Evolutionary conservation across 1,140 invertebrate species (phyloP).

Genomic region (Oscheius sp.): DNA sequence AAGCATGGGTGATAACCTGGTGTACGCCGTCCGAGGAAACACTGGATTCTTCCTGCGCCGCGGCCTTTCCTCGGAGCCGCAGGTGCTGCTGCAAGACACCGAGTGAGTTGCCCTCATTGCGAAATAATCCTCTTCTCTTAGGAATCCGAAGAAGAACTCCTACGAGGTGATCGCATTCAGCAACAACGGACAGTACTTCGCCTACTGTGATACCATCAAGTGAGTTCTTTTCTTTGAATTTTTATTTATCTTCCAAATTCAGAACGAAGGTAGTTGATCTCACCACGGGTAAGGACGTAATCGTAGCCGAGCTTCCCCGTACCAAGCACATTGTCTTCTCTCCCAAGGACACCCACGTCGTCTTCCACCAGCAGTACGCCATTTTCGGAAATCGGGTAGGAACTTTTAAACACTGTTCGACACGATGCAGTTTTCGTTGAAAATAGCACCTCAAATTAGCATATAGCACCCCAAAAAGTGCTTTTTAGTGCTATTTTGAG

Average conservation of each 20-base stretch:
- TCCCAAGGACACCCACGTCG: conserved; percentile 29
- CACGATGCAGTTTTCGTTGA: not conserved
- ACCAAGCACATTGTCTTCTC: conserved; percentile 39
- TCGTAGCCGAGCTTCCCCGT: conserved; percentile 31
- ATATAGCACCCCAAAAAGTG: no score
- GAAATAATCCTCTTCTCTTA: not conserved
- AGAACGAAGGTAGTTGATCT: conserved; percentile 37
- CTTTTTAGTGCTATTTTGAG: no score
- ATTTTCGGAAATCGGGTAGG: conserved; percentile 32
- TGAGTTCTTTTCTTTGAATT: conserved; percentile 1
- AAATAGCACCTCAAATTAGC: no score
- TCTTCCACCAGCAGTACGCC: conserved; percentile 39
- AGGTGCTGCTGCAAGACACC: conserved; percentile 29
- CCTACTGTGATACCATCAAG: conserved; percentile 31
- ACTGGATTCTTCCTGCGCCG: conserved; percentile 35
- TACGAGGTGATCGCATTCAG: conserved; percentile 37
- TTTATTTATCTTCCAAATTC: conserved; percentile 4
- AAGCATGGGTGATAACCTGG: conserved; percentile 39
- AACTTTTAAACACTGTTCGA: not conserved
- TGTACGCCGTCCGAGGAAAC: conserved; percentile 38
- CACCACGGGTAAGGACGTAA: conserved; percentile 27
- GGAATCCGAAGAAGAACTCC: conserved; percentile 28
- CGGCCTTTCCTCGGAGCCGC: conserved; percentile 20
- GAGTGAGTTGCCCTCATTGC: conserved; percentile 2
- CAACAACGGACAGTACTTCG: conserved; percentile 40